These are phyloP conservation scores for Eubucco bourcierii DNA, from an alignment of 2,113 vertebrate species.

Conservation along the genomic window DNA sequence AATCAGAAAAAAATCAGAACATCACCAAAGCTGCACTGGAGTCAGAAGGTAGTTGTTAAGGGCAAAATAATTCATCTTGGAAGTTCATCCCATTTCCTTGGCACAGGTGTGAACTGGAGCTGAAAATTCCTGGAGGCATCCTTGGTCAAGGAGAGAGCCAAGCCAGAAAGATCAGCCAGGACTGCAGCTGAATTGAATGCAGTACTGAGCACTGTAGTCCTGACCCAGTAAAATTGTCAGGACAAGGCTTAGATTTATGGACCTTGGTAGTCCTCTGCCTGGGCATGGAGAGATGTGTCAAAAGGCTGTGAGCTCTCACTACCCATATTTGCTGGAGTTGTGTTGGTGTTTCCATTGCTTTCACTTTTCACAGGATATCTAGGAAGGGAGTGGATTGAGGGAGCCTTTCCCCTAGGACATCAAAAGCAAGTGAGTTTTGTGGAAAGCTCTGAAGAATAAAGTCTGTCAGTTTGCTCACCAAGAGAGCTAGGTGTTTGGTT, in stretches of 20 bases:
- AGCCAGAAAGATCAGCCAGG: neutral
- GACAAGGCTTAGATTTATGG: neutral
- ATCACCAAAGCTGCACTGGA: neutral
- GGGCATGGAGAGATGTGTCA: neutral
- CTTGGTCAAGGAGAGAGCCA: slow-evolving; percentile 1
- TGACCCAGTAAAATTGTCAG: neutral
- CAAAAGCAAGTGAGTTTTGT: neutral
- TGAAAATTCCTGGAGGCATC: neutral
- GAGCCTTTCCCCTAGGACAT: neutral
- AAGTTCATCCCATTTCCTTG: neutral
- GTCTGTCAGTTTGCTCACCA: neutral
- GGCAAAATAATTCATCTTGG: neutral
- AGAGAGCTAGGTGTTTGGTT: neutral
- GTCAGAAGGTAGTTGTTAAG: neutral
- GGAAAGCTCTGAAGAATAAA: neutral
- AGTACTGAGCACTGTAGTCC: neutral
- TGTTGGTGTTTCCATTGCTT: neutral
- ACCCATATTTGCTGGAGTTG: neutral
- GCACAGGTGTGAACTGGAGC: neutral
- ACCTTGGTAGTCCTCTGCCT: neutral
- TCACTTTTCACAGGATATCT: neutral
- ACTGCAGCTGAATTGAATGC: neutral
- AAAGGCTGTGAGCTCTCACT: neutral
- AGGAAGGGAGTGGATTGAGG: neutral
- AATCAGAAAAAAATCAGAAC: neutral